These are phyloP conservation scores for Neolamprologus longior DNA, from an alignment of 2,113 vertebrate genomes.

Conservation along the genomic window DNA sequence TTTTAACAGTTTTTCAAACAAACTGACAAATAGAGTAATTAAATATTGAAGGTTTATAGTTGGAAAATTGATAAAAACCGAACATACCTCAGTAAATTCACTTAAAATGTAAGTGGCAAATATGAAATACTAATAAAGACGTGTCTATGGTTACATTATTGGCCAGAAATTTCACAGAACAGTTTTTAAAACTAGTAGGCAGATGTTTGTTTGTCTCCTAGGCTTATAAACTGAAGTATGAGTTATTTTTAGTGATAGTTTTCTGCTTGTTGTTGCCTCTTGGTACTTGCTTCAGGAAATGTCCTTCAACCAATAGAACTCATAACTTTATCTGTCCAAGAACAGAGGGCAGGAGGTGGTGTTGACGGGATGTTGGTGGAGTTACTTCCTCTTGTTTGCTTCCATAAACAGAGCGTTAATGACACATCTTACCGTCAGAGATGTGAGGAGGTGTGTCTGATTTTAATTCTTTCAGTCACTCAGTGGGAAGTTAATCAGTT, in stretches of 20 bases:
- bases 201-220: neutral
- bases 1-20: neutral
- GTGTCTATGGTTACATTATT: neutral
- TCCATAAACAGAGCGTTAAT: constrained; percentile 1
- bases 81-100: neutral
- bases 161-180: accelerated
- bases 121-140: neutral
- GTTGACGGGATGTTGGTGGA: neutral
- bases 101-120: neutral
- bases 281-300: neutral
- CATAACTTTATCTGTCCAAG: neutral
- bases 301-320: neutral
- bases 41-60: neutral
- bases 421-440: neutral
- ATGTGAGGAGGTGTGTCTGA: neutral
- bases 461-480: neutral
- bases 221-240: accelerated
- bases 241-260: neutral
- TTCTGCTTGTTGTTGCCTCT: neutral
- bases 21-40: neutral
- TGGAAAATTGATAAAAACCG: accelerated
- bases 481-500: neutral
- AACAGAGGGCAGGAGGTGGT: neutral
- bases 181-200: neutral
- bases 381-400: neutral